Percentiles rank a stretch among this genome's conserved stretches.
phyloP scores from a whole-genome alignment of 2,888 invertebrate genomes.

The Ectropis crepuscularia region DNA sequence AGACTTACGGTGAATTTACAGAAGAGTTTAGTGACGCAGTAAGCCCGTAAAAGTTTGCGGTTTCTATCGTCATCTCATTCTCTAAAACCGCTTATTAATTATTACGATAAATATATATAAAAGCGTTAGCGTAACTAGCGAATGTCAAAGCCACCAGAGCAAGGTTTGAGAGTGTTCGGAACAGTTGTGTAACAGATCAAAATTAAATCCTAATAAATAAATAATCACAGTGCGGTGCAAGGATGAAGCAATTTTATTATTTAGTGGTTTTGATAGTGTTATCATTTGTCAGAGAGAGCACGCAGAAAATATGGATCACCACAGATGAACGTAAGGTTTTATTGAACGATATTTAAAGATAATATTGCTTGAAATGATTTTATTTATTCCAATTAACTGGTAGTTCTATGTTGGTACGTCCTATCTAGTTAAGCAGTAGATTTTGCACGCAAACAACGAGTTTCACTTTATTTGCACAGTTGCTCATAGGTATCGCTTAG shows the following conservation, averaged over 20 bases:
- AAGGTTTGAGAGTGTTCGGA: constrained; percentile 39
- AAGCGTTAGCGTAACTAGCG: constrained; percentile 45
- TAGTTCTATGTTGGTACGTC: not conserved
- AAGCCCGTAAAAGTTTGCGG: constrained; percentile 20
- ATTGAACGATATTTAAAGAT: no score
- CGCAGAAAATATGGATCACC: constrained; percentile 52
- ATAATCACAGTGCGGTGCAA: constrained; percentile 21
- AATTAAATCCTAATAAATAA: constrained; percentile 14
- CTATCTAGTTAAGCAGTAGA: not conserved
- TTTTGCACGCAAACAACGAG: not conserved
- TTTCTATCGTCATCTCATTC: constrained; percentile 3
- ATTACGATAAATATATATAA: constrained; percentile 37
- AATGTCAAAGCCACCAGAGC: constrained; percentile 45
- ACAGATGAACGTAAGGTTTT: constrained; percentile 71
- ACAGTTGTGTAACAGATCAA: constrained; percentile 9
- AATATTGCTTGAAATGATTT: not conserved
- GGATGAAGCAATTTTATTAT: constrained; percentile 30
- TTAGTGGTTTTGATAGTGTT: constrained; percentile 36
- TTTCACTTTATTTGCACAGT: not conserved
- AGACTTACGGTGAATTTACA: not conserved
- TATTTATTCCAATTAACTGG: not conserved
- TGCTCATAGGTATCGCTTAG: not conserved
- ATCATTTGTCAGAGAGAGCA: constrained; percentile 33
- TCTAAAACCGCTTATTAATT: constrained; percentile 15
- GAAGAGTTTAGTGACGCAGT: not conserved